Conservation (phyloP, 2,797 vertebrate species). For the Phoeniculus purpureus region DNA sequence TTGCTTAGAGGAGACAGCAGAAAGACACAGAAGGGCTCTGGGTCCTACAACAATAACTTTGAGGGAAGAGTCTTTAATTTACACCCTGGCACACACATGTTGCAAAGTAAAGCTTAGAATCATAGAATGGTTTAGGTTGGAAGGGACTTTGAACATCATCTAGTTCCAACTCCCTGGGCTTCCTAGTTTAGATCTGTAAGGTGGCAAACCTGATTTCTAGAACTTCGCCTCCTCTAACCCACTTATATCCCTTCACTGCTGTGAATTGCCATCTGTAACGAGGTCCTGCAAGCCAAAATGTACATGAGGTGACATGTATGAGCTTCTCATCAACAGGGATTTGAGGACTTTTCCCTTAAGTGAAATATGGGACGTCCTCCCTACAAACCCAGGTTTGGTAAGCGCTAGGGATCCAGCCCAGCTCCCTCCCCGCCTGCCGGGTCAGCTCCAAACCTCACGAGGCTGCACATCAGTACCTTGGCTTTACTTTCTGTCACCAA, state of each 20-base stretch:
- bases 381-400: neutral
- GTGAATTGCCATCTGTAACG: neutral
- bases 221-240: neutral
- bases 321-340: neutral
- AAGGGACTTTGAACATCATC: too few relatives aligned
- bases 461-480: neutral
- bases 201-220: neutral
- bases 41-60: neutral
- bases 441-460: neutral
- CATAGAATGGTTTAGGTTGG: too few relatives aligned
- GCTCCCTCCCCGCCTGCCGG: neutral
- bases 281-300: neutral
- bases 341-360: neutral
- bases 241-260: neutral
- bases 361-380: neutral
- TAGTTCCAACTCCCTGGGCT: neutral
- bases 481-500: neutral
- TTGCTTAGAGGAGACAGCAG: neutral
- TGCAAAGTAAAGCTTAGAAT: neutral
- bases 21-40: neutral
- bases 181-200: neutral
- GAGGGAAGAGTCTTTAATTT: neutral
- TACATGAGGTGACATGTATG: neutral
- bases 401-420: neutral
- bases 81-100: neutral